Conservation (phyloP, 2,888 invertebrate genomes). For the Harpalus rufipes region DNA sequence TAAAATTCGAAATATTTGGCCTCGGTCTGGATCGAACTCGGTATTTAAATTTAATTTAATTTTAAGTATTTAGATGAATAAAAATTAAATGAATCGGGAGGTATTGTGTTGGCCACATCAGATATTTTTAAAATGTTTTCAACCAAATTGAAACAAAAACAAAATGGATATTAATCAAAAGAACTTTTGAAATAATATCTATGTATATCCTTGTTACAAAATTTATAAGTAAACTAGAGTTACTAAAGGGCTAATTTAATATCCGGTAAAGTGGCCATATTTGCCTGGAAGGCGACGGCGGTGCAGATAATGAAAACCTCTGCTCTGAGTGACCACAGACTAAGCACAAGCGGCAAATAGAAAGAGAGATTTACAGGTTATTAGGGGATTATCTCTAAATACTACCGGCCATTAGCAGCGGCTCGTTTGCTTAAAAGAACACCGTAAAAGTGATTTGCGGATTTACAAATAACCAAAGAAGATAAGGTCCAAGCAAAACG, state of each 20-base stretch:
- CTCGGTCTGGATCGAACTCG: too few species aligned
- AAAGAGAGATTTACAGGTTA: constrained; percentile 11
- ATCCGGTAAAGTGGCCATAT: neutral
- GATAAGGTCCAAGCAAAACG: neutral
- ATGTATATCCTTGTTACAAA: too few species aligned
- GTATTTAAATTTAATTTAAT: too few species aligned
- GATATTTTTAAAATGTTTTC: too few species aligned
- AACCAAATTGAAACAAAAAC: too few species aligned
- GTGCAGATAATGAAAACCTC: constrained; percentile 11
- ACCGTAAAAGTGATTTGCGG: constrained; percentile 30
- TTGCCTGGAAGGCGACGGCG: constrained; percentile 10
- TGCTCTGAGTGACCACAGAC: constrained; percentile 14
- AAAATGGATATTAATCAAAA: too few species aligned
- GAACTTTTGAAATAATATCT: too few species aligned
- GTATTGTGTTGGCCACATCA: too few species aligned
- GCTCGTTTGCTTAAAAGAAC: constrained; percentile 46
- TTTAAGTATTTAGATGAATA: too few species aligned
- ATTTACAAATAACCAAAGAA: neutral
- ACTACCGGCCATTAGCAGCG: constrained; percentile 41
- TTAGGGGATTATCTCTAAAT: constrained; percentile 31
- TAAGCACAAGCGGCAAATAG: constrained; percentile 26
- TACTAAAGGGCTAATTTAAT: neutral
- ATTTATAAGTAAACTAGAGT: too few species aligned
- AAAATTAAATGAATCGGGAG: too few species aligned
- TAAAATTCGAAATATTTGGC: too few species aligned